Percentiles rank a stretch among this genome's conserved stretches.
Conservation (phyloP, 2,888 invertebrate genomes). For the Miltochrista miniata region DNA sequence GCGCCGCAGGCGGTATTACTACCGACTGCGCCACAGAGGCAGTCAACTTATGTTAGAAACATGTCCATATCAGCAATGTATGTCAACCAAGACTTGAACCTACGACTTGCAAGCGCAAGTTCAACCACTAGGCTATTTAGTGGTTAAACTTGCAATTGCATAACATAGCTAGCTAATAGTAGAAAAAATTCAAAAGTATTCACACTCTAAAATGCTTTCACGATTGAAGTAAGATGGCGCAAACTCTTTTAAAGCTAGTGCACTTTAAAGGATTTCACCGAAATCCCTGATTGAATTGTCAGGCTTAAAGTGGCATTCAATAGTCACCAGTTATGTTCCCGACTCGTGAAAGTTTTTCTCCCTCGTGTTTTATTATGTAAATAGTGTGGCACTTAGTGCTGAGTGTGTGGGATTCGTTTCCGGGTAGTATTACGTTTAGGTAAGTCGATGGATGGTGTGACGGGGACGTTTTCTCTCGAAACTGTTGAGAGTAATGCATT, state of each 20-base stretch:
- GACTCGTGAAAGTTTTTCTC: slow-evolving; percentile 31
- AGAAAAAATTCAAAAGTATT: background rate
- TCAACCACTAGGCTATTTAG: no score
- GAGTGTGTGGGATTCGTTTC: slow-evolving; percentile 37
- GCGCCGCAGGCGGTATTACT: no score
- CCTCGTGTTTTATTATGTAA: slow-evolving; percentile 56
- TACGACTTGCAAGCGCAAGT: no score
- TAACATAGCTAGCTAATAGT: background rate
- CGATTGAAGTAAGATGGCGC: background rate
- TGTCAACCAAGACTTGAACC: no score
- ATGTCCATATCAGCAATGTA: no score
- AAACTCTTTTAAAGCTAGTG: slow-evolving; percentile 6
- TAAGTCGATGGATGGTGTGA: slow-evolving; percentile 14
- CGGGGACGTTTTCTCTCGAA: background rate
- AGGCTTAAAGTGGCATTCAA: slow-evolving; percentile 29
- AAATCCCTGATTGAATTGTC: slow-evolving; percentile 38
- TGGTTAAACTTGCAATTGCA: no score
- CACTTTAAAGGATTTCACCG: slow-evolving; percentile 34
- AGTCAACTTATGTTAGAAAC: no score
- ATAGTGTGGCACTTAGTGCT: slow-evolving; percentile 35
- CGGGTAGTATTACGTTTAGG: slow-evolving; percentile 29
- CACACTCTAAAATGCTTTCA: background rate
- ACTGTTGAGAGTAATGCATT: background rate
- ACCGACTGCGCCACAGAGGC: no score
- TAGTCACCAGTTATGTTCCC: slow-evolving; percentile 27